A percentile compares a stretch with the other conserved stretches of the same genome.
Conservation (phyloP, 1,140 invertebrate species). For the Hesperophylax magnus region DNA sequence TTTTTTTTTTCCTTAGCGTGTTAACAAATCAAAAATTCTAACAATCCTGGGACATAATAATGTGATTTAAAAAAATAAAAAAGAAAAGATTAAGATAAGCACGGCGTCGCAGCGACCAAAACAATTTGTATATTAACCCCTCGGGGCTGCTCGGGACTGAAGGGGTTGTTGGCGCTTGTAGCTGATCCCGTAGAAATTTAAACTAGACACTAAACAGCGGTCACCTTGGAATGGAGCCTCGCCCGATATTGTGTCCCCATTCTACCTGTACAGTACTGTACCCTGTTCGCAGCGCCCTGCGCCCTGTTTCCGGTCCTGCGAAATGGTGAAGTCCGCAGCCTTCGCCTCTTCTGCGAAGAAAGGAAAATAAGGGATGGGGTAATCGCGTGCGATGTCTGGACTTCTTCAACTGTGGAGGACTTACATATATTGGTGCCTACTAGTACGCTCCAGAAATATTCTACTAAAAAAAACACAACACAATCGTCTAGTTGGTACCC, state of each 20-base stretch:
- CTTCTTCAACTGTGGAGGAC: not conserved
- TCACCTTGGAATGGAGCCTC: constrained; percentile 23
- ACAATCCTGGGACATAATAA: no score
- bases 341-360: constrained; percentile 4
- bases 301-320: not conserved
- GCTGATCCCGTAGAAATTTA: not conserved
- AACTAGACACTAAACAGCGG: constrained; percentile 1
- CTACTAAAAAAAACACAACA: no score
- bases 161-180: not conserved
- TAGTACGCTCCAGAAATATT: no score
- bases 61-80: no score
- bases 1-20: no score
- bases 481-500: no score
- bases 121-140: not conserved
- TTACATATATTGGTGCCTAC: no score
- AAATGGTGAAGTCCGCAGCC: not conserved
- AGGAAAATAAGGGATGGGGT: not conserved
- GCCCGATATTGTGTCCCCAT: constrained; percentile 11
- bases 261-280: not conserved
- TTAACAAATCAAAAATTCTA: no score
- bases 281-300: no score
- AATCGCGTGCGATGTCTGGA: not conserved
- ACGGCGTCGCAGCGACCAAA: no score
- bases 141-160: not conserved
- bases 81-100: no score